Evolutionary conservation across 1,140 invertebrate species (phyloP).

Genomic region (Probaryconus sp.): DNA sequence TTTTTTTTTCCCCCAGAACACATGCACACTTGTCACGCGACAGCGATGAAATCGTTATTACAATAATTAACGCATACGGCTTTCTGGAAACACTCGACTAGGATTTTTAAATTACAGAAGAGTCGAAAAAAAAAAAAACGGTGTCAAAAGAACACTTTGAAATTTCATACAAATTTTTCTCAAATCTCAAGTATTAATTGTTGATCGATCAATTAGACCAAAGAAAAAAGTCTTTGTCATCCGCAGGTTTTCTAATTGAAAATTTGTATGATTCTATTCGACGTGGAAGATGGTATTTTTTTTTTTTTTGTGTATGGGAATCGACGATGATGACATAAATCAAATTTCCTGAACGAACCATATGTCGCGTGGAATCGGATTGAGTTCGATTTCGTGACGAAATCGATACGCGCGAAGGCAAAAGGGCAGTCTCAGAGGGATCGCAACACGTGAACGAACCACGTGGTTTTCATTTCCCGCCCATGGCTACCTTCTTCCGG

Average conservation of each 20-base stretch:
- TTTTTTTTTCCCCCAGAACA: constrained; percentile 18
- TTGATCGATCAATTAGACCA: too few species aligned
- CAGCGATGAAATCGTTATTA: too few species aligned
- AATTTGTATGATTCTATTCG: too few species aligned
- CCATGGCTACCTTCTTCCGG: constrained; percentile 1
- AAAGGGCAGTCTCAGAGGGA: constrained; percentile 7
- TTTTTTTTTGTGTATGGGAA: too few species aligned
- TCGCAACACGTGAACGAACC: neutral
- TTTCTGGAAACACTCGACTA: neutral
- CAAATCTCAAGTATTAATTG: too few species aligned
- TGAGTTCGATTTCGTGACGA: constrained; percentile 21
- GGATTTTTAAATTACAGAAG: constrained; percentile 11
- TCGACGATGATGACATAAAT: constrained; percentile 37
- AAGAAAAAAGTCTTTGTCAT: too few species aligned
- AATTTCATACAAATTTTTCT: too few species aligned
- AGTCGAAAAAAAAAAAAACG: too few species aligned
- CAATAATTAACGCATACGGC: too few species aligned
- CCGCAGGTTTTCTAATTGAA: too few species aligned
- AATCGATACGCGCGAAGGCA: constrained; percentile 13
- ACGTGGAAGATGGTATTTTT: too few species aligned
- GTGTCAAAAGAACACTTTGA: too few species aligned
- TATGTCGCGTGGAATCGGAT: constrained; percentile 35
- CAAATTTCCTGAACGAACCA: neutral
- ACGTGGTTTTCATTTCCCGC: constrained; percentile 19
- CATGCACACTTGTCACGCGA: neutral